phyloP scores from a whole-genome alignment of 2,797 vertebrate genomes.

The Tamandua tetradactyla region DNA sequence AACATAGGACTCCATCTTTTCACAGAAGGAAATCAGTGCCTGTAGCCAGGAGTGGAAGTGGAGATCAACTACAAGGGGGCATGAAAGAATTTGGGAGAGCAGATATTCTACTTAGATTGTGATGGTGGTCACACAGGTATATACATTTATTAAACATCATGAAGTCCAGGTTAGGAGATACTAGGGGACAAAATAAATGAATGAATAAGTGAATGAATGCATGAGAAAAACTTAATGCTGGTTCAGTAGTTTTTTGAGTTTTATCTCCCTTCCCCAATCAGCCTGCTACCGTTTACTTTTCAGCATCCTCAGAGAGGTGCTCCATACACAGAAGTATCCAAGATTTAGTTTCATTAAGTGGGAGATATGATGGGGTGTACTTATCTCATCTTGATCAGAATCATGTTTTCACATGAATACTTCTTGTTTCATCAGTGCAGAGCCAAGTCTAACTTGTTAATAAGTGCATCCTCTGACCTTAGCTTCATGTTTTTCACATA shows the following conservation, averaged over 20 bases:
- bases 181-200: not conserved
- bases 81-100: accelerated
- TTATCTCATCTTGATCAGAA: not conserved
- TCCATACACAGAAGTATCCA: accelerated
- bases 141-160: not conserved
- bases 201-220: too few relatives aligned
- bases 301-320: not conserved
- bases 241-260: too few relatives aligned
- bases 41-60: accelerated
- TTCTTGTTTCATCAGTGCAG: not conserved
- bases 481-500: not conserved
- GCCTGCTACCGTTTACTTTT: too few relatives aligned
- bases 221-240: too few relatives aligned
- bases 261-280: too few relatives aligned
- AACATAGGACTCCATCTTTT: not conserved
- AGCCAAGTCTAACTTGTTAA: accelerated
- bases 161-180: too few relatives aligned
- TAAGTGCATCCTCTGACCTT: not conserved
- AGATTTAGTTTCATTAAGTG: accelerated
- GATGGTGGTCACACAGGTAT: not conserved
- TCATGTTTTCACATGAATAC: accelerated
- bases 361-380: accelerated
- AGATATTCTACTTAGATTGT: not conserved
- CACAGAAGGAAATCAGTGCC: not conserved
- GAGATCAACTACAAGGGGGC: accelerated